Conservation (phyloP, 1,140 invertebrate species). For the Drosophila pallidifrons region DNA sequence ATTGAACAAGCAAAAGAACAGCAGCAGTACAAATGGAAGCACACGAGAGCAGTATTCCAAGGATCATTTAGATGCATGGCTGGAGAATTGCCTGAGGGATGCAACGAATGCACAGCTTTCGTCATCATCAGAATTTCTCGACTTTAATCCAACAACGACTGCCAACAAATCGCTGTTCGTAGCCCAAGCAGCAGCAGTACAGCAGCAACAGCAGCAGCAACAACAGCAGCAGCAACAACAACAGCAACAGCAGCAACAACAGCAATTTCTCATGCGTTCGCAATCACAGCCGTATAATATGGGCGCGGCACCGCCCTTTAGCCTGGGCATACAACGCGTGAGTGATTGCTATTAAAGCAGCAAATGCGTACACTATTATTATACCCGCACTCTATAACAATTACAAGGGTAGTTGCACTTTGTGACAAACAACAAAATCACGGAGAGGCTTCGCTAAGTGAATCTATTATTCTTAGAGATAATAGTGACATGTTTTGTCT, state of each 20-base stretch:
- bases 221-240: slow-evolving; percentile 45
- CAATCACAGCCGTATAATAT: slow-evolving; percentile 62
- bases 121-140: slow-evolving; percentile 81
- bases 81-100: slow-evolving; percentile 81
- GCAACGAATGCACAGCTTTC: slow-evolving; percentile 77
- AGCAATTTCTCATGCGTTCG: slow-evolving; percentile 62
- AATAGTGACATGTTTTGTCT: too few species aligned
- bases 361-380: background rate
- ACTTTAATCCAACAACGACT: slow-evolving; percentile 72
- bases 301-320: slow-evolving; percentile 66
- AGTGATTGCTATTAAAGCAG: slow-evolving; percentile 54
- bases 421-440: too few species aligned
- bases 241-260: slow-evolving; percentile 60
- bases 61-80: slow-evolving; percentile 82
- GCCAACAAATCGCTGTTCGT: slow-evolving; percentile 37
- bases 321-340: slow-evolving; percentile 80
- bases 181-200: slow-evolving; percentile 45
- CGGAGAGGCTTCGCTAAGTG: too few species aligned
- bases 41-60: slow-evolving; percentile 63
- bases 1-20: slow-evolving; percentile 24
- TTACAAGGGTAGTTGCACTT: too few species aligned
- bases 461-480: too few species aligned
- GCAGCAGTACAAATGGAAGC: slow-evolving; percentile 36
- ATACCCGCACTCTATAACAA: background rate
- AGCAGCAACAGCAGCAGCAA: slow-evolving; percentile 45